A percentile compares a stretch with the other conserved stretches of the same genome.
Evolutionary conservation across 2,113 vertebrate genomes (phyloP).

Genomic region (Equus quagga): DNA sequence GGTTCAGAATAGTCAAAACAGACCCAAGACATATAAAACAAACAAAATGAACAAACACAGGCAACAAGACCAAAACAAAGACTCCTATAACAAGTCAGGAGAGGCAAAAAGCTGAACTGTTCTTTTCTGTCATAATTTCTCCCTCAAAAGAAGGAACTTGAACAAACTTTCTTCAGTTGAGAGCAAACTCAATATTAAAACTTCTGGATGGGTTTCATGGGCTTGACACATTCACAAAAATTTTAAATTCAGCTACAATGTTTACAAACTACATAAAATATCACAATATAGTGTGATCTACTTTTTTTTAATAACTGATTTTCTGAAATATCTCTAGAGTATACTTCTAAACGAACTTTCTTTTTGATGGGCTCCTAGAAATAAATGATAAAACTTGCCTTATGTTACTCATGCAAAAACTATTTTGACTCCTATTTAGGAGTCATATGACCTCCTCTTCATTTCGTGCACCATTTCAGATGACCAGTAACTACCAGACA

Average conservation of each 20-base stretch:
- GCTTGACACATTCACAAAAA: neutral
- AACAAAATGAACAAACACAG: neutral
- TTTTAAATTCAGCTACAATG: neutral
- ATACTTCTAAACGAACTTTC: neutral
- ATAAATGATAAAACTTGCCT: neutral
- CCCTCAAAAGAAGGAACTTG: neutral
- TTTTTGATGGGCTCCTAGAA: constrained; percentile 1
- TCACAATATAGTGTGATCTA: neutral
- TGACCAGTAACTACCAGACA: neutral
- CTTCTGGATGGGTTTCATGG: neutral
- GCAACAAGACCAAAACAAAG: neutral
- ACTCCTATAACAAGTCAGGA: neutral
- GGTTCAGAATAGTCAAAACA: neutral
- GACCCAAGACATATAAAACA: neutral
- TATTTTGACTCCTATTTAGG: neutral
- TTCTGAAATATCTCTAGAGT: neutral
- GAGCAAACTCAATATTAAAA: neutral
- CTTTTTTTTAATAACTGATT: neutral
- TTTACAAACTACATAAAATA: constrained; percentile 24
- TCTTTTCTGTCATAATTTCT: neutral
- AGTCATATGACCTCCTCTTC: neutral
- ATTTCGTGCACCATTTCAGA: neutral
- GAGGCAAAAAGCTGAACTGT: neutral
- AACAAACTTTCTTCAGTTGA: neutral
- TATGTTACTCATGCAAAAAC: neutral